A percentile compares a stretch with the other conserved stretches of the same genome.
phyloP scores from a whole-genome alignment of 2,113 vertebrate genomes.

The Ursus arctos region DNA sequence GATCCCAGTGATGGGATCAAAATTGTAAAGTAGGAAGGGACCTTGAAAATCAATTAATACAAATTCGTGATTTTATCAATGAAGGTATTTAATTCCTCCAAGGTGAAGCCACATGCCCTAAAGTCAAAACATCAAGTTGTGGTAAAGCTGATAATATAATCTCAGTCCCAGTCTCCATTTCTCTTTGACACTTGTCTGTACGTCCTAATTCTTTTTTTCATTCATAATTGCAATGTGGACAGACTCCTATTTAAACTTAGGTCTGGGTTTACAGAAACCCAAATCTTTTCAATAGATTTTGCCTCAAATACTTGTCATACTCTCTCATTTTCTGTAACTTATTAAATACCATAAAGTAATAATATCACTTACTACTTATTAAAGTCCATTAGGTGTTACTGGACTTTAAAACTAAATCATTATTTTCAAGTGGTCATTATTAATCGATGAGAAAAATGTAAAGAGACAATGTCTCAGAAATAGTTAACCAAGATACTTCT shows the following conservation, averaged over 20 bases:
- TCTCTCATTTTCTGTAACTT: not conserved
- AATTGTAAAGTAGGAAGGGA: not conserved
- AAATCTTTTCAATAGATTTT: conserved; percentile 6
- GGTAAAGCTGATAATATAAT: not conserved
- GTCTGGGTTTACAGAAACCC: not conserved
- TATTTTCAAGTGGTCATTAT: conserved; percentile 1
- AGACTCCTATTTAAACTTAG: not conserved
- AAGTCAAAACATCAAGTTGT: not conserved
- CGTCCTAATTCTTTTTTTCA: not conserved
- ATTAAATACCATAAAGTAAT: not conserved
- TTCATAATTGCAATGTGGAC: not conserved
- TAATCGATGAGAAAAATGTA: not conserved
- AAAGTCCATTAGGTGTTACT: not conserved
- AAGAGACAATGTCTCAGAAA: not conserved
- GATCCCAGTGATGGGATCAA: not conserved
- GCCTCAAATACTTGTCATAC: not conserved
- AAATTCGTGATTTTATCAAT: not conserved
- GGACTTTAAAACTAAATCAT: not conserved
- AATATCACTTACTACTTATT: not conserved
- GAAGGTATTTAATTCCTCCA: not conserved
- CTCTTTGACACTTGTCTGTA: not conserved
- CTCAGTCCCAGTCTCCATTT: not conserved
- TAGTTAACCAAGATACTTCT: not conserved
- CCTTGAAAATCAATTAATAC: not conserved
- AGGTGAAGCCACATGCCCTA: not conserved